A percentile compares a stretch with the other conserved stretches of the same genome.
Conservation (phyloP, 1,140 invertebrate genomes). For the Agrypnia vestita region DNA sequence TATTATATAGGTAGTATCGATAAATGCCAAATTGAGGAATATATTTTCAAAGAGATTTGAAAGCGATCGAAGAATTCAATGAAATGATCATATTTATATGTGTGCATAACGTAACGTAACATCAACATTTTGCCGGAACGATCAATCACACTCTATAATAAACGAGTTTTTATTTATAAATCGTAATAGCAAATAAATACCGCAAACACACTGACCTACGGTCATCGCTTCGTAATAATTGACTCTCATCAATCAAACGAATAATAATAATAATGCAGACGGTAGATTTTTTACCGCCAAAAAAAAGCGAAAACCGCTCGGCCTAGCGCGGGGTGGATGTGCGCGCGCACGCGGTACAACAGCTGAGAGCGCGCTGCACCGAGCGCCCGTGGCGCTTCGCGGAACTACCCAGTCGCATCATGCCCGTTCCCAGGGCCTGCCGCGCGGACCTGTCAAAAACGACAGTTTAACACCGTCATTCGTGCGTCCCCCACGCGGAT, state of each 20-base stretch:
- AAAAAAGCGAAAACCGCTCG: slow-evolving; percentile 1
- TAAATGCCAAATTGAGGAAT: too few species aligned
- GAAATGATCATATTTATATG: too few species aligned
- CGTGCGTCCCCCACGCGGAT: neutral
- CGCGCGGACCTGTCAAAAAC: slow-evolving; percentile 68
- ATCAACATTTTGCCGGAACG: too few species aligned
- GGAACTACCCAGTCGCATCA: slow-evolving; percentile 71
- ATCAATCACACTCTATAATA: too few species aligned
- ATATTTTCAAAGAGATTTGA: too few species aligned
- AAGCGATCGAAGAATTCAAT: too few species aligned
- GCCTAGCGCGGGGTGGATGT: neutral
- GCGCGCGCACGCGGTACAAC: slow-evolving; percentile 45
- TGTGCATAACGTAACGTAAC: too few species aligned
- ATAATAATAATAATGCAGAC: slow-evolving; percentile 22
- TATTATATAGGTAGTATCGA: too few species aligned
- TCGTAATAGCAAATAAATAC: neutral
- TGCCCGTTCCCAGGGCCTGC: slow-evolving; percentile 63
- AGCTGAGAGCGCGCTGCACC: slow-evolving; percentile 68
- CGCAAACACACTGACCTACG: slow-evolving; percentile 25
- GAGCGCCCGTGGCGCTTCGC: slow-evolving; percentile 62
- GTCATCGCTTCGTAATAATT: neutral
- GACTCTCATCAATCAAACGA: slow-evolving; percentile 27
- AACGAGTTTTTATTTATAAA: too few species aligned
- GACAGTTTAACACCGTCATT: slow-evolving; percentile 50
- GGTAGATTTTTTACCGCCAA: slow-evolving; percentile 33